Evolutionary conservation across 2,113 vertebrate species (phyloP), one percentile per base, ranked within the genome.

Genomic region (Forbesichthys papilliferus): DNA sequence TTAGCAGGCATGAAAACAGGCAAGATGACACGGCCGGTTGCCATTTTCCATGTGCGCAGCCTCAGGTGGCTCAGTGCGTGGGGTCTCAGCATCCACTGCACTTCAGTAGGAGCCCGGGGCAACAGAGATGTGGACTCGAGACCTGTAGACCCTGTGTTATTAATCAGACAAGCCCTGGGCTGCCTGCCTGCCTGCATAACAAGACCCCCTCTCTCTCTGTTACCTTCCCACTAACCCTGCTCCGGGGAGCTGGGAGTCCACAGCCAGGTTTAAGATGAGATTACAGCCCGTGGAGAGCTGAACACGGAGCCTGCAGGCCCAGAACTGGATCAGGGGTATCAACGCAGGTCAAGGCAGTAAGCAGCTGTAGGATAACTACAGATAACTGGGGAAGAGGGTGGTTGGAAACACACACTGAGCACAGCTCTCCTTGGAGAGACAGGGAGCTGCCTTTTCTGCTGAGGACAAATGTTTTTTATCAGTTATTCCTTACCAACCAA

Each of bases 61-160:
- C 86, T 87, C 88, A 91, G 91, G 89, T 91, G 87, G 74, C 83
- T 27, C 0, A 62, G 27, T 42, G 36, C 77, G 74, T 55, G 12
- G 9, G 18, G 48, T 58, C 53, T 66, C 69, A 51, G 46, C 71
- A 78, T 59, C 71, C 52, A 10, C 74, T 12, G 18, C 11, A 64
- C 78, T 73, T 51, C 73, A 70, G 83, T 72, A 58, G 51, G 64
- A 82, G 80, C 64, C 79, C 79, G 52, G 12, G 66, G 79, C 84
- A 20, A 78, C 42, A 27, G 27, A 27, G 27, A 27, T 27, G 81
- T 81, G 79, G 80, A 82, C 79, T 86, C 83, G 87, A 84, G 86
- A 91, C 87, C 91, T 88, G 86, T 86, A 86, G 71, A 83, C 87
- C 83, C 84, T 52, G 75, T 81, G 86, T 90, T 87, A 91, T 89